Conservation (phyloP, 2,888 invertebrate species). For the Leptinotarsa peninsularis region DNA sequence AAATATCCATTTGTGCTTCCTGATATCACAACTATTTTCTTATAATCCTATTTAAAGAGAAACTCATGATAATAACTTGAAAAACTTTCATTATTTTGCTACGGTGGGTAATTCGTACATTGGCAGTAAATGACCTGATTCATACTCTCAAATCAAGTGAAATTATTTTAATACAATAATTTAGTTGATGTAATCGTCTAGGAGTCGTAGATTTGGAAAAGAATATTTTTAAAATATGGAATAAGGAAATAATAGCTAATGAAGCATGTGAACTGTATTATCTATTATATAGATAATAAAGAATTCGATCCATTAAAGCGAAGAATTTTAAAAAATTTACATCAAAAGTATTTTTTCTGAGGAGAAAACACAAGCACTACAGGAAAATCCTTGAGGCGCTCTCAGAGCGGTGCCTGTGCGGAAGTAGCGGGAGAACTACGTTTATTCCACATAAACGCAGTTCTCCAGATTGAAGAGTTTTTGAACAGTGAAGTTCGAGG, state of each 20-base stretch:
- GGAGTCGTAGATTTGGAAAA: background rate
- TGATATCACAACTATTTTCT: constrained; percentile 22
- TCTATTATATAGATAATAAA: too few species aligned
- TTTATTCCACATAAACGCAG: too few species aligned
- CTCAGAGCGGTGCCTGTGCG: too few species aligned
- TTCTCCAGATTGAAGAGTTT: too few species aligned
- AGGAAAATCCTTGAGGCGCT: too few species aligned
- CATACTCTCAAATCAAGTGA: constrained; percentile 21
- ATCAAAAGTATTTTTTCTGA: too few species aligned
- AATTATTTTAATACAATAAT: constrained; percentile 20
- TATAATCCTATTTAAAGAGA: constrained; percentile 38
- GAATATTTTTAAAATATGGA: background rate
- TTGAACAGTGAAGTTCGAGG: too few species aligned
- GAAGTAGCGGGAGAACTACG: too few species aligned
- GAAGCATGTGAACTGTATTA: background rate
- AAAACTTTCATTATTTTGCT: constrained; percentile 44
- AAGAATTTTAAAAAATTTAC: too few species aligned
- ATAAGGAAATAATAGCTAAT: background rate
- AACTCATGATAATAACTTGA: constrained; percentile 38
- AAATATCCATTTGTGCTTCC: background rate
- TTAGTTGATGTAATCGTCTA: constrained; percentile 11
- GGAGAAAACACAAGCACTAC: too few species aligned
- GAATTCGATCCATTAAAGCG: too few species aligned
- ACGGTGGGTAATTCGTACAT: constrained; percentile 34
- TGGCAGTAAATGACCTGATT: constrained; percentile 40